Evolutionary conservation across 2,888 invertebrate species (phyloP).

Genomic region (Pheosia tremula): DNA sequence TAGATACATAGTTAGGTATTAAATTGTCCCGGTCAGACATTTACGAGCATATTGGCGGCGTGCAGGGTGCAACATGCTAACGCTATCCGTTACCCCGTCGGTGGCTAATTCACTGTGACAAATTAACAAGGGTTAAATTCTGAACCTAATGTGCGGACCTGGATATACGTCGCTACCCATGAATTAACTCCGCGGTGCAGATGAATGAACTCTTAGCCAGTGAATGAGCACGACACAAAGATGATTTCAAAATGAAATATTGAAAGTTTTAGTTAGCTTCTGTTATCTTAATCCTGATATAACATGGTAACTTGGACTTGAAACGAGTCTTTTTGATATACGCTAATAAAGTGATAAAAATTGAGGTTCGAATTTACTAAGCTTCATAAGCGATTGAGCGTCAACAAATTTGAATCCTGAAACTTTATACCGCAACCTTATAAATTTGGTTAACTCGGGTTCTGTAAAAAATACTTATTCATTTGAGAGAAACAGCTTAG

Average conservation of each 20-base stretch:
- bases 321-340: neutral
- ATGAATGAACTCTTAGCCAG: too few species aligned
- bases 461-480: neutral
- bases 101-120: constrained; percentile 83
- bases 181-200: constrained; percentile 5
- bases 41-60: constrained; percentile 81
- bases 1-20: constrained; percentile 73
- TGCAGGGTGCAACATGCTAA: constrained; percentile 81
- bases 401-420: too few species aligned
- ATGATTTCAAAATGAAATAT: too few species aligned
- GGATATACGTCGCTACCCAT: constrained; percentile 11
- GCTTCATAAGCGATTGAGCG: too few species aligned
- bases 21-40: constrained; percentile 74
- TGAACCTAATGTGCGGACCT: constrained; percentile 49
- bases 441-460: neutral
- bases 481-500: too few species aligned
- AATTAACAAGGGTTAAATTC: constrained; percentile 82
- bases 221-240: too few species aligned
- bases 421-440: too few species aligned
- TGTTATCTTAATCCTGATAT: too few species aligned
- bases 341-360: neutral
- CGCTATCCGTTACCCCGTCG: constrained; percentile 80
- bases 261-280: too few species aligned
- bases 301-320: too few species aligned
- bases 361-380: neutral